Evolutionary conservation across 2,888 invertebrate species (phyloP), one percentile per base, ranked within the genome.

Genomic region (Vanessa cardui): DNA sequence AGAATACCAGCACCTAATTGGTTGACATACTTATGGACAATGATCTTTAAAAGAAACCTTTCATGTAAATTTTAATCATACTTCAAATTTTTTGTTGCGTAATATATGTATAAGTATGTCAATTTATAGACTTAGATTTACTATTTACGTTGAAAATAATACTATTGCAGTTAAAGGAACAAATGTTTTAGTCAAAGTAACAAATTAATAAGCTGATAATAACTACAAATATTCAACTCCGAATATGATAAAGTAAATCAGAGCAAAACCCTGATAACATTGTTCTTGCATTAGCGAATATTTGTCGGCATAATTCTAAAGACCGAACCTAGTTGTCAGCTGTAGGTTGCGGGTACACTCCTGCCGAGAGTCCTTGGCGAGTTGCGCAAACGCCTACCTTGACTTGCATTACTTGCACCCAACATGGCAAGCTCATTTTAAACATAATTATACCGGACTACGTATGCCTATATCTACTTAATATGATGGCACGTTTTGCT

Each of bases 351-450:
- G 47, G 58, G 61, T n/a, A 18, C 61, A 58, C 59, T 64, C 63
- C 63, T 62, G 67, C 62, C 45, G 77, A 73, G 52, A 79, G 81
- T 82, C 79, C 80, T 82, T 81, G 78, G 75, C 70, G 65, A 71
- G 78, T 87, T 89, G 84, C 82, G 85, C 80, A 86, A 87, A 76
- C 76, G 77, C 77, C 83, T 80, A 87, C 86, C 86, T 88, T 89
- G 88, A 88, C 83, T 85, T 82, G 86, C 80, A 85, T 83, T 82
- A 78, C 83, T 80, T 83, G 80, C 78, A 80, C 82, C 80, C 75
- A 83, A 83, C 79, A 81, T 79, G 80, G 83, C 72, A 68, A 73
- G 77, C 74, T 76, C 71, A 75, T 75, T 52, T 81, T 75, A 72
- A 64, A 76, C 64, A 70, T 71, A 66, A 67, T 52, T 26, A 15